These are phyloP conservation scores for Sus scrofa DNA, from an alignment of 2,113 vertebrate genomes.

Conservation along the genomic window DNA sequence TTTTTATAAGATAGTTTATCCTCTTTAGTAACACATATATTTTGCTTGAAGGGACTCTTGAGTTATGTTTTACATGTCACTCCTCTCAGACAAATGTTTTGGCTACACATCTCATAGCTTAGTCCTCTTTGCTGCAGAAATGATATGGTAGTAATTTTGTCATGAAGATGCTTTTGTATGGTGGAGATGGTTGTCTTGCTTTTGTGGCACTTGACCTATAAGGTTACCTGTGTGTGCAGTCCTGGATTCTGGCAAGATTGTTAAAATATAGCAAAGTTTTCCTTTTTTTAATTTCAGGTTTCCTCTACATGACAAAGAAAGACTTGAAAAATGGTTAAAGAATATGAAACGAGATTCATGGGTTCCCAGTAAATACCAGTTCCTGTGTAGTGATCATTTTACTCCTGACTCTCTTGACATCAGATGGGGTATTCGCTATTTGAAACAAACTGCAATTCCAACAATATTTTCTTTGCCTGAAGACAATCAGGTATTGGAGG, in stretches of 20 bases:
- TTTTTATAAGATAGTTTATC: not conserved
- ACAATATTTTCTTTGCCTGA: slow-evolving; percentile 90
- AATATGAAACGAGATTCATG: slow-evolving; percentile 93
- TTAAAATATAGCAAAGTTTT: slow-evolving; percentile 42
- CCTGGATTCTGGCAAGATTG: not conserved
- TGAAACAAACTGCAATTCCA: slow-evolving; percentile 92
- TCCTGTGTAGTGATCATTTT: slow-evolving; percentile 94
- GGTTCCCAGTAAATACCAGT: slow-evolving; percentile 94
- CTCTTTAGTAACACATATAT: not conserved
- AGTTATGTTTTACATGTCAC: slow-evolving; percentile 9
- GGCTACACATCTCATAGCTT: not conserved
- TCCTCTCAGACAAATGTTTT: not conserved
- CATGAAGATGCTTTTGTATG: not conserved
- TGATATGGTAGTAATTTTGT: not conserved
- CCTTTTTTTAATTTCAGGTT: slow-evolving; percentile 87
- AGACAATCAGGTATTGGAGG: slow-evolving; percentile 86
- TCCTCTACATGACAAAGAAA: slow-evolving; percentile 92
- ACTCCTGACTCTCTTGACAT: slow-evolving; percentile 93
- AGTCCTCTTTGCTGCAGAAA: not conserved
- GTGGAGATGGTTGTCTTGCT: not conserved
- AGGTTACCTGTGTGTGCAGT: not conserved
- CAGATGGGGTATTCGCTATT: slow-evolving; percentile 94
- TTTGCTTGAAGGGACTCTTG: not conserved
- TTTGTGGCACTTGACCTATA: not conserved
- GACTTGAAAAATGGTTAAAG: slow-evolving; percentile 92